Evolutionary conservation across 2,113 vertebrate species (phyloP).

Genomic region (Craseonycteris thonglongyai): DNA sequence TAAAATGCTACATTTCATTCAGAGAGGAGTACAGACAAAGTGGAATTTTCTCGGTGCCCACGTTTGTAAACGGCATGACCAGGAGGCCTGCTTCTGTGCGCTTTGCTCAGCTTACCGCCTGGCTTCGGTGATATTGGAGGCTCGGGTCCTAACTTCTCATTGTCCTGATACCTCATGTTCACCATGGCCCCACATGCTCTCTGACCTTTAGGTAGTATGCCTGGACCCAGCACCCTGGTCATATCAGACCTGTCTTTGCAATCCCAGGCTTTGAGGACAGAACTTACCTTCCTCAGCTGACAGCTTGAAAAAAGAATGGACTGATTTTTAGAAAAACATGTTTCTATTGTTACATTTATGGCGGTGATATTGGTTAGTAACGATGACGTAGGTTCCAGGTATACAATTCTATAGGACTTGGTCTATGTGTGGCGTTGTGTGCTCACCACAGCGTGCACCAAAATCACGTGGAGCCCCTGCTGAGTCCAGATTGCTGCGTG

Average conservation of each 20-base stretch:
- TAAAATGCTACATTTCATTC: neutral
- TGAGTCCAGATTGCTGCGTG: neutral
- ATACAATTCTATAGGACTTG: too few relatives aligned
- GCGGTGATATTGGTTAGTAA: too few relatives aligned
- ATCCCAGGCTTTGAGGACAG: neutral
- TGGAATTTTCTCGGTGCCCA: neutral
- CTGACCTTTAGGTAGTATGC: neutral
- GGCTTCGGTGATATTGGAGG: neutral
- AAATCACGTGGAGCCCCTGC: neutral
- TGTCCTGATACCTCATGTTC: neutral
- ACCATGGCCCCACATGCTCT: neutral
- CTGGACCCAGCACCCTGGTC: neutral
- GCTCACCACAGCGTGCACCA: fast-evolving
- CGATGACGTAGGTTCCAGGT: too few relatives aligned
- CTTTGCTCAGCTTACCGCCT: neutral
- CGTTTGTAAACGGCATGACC: neutral
- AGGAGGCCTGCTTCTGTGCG: neutral
- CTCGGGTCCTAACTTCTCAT: neutral
- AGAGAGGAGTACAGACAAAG: neutral
- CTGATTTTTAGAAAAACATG: neutral
- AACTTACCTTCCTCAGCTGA: neutral
- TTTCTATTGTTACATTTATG: too few relatives aligned
- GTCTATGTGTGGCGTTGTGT: too few relatives aligned
- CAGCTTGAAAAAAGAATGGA: neutral
- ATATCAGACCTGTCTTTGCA: neutral